Evolutionary conservation across 2,113 vertebrate genomes (phyloP).

Genomic region (Bufo bufo): DNA sequence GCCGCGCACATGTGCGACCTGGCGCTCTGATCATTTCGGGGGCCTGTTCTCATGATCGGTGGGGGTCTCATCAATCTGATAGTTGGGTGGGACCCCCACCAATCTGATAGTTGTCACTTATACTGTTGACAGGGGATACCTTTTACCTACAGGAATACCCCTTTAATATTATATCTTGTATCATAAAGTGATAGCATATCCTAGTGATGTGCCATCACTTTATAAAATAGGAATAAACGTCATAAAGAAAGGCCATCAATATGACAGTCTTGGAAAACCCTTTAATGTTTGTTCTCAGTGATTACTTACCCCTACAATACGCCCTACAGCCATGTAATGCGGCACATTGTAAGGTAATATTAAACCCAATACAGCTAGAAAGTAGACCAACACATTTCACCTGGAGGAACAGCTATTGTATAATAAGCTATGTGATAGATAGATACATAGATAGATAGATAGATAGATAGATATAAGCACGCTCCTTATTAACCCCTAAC

Average conservation of each 20-base stretch:
- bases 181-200: too few species aligned
- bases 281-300: neutral
- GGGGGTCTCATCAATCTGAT: too few species aligned
- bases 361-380: neutral
- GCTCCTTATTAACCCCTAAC: neutral
- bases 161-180: too few species aligned
- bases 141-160: too few species aligned
- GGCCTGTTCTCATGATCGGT: too few species aligned
- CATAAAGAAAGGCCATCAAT: neutral
- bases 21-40: too few species aligned
- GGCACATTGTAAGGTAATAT: neutral
- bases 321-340: neutral
- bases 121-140: too few species aligned
- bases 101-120: too few species aligned
- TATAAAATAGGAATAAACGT: neutral
- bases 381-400: neutral
- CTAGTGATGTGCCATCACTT: neutral
- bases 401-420: neutral
- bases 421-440: neutral
- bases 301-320: neutral
- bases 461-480: neutral
- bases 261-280: neutral
- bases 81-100: too few species aligned
- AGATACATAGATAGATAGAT: too few species aligned
- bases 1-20: too few species aligned